phyloP scores from a whole-genome alignment of 2,888 invertebrate genomes.

The Ornithoptera priamus region DNA sequence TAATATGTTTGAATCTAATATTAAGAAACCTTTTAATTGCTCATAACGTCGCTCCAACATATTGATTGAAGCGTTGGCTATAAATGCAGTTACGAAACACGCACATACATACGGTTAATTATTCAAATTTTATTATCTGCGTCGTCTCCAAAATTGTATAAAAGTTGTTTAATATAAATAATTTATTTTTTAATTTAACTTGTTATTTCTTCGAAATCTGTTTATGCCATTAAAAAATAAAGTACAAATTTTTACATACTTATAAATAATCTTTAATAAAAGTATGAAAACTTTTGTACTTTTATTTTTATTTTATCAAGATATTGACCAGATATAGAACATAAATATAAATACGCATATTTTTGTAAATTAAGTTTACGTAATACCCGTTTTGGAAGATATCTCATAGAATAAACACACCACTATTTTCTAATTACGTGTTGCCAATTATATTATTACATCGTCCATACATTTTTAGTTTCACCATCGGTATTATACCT shows the following conservation, averaged over 20 bases:
- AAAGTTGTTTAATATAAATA: neutral
- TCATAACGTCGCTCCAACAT: constrained; percentile 4
- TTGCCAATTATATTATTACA: constrained; percentile 31
- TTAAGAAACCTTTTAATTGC: constrained; percentile 26
- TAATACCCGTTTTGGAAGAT: constrained; percentile 16
- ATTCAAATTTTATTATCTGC: constrained; percentile 13
- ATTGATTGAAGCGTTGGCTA: constrained; percentile 19
- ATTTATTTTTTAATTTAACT: neutral
- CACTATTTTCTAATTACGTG: constrained; percentile 36
- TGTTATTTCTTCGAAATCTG: no score
- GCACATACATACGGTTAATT: constrained; percentile 1
- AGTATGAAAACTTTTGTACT: neutral
- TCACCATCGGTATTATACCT: constrained; percentile 32
- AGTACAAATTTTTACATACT: neutral
- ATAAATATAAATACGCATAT: neutral
- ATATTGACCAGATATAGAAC: no score
- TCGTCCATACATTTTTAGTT: constrained; percentile 35
- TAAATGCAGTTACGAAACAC: constrained; percentile 18
- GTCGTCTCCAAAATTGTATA: neutral
- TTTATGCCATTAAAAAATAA: no score
- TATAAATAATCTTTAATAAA: neutral
- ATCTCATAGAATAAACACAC: constrained; percentile 32
- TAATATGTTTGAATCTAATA: constrained; percentile 8
- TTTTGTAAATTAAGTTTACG: constrained; percentile 3
- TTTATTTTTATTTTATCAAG: neutral